Conservation (phyloP, 2,113 vertebrate genomes). For the Daphoenositta chrysoptera region DNA sequence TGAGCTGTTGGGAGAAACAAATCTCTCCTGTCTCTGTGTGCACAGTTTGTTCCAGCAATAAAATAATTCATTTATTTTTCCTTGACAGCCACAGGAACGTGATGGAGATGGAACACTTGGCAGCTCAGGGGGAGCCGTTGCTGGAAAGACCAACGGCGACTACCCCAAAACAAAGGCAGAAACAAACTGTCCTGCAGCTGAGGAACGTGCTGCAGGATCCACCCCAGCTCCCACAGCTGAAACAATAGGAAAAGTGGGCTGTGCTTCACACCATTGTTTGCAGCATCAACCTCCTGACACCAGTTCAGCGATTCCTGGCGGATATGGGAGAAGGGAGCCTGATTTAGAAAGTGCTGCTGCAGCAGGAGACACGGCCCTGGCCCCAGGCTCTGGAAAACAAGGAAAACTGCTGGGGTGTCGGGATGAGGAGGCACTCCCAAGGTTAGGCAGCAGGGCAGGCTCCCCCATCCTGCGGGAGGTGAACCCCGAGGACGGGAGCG, state of each 20-base stretch:
- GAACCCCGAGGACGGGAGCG: slow-evolving; percentile 69
- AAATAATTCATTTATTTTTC: slow-evolving; percentile 19
- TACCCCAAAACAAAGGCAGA: not conserved
- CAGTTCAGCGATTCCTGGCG: not conserved
- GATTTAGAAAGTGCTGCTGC: not conserved
- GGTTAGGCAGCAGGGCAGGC: not conserved
- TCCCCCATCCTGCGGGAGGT: slow-evolving; percentile 69
- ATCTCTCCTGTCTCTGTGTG: not conserved
- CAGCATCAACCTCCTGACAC: not conserved
- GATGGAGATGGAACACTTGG: not conserved
- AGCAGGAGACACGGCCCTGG: not conserved
- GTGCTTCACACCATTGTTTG: not conserved
- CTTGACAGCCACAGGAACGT: slow-evolving; percentile 24
- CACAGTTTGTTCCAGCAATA: not conserved
- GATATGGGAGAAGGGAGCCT: not conserved
- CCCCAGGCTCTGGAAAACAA: not conserved
- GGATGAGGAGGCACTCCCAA: not conserved
- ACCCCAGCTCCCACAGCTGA: not conserved
- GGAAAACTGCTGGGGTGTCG: not conserved
- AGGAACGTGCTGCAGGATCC: not conserved
- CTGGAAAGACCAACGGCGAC: not conserved
- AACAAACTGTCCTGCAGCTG: not conserved
- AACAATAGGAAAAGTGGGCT: not conserved
- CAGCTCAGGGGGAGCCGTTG: not conserved
- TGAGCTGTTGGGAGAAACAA: not conserved